Evolutionary conservation across 1,140 invertebrate species (phyloP).

Genomic region (Aphelenchoides besseyi): DNA sequence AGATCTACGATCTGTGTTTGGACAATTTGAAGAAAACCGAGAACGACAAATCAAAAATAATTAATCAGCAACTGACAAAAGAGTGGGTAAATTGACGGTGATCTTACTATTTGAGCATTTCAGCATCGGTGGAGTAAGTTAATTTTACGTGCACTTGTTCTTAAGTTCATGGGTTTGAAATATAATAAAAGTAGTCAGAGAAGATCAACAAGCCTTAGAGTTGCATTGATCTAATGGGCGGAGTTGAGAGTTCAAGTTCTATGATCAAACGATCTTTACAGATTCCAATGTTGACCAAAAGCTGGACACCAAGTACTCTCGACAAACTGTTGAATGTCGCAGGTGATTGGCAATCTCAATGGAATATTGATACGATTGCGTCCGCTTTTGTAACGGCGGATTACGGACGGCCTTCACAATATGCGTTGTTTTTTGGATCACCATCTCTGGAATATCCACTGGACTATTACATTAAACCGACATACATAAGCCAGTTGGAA

Average conservation of each 20-base stretch:
- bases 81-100: not conserved
- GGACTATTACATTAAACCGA: slow-evolving; percentile 15
- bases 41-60: not conserved
- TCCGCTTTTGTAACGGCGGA: not conserved
- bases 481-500: not conserved
- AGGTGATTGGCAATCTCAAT: not conserved
- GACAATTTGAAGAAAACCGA: not conserved
- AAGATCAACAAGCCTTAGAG: too few relatives aligned
- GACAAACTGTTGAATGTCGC: not conserved
- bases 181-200: too few relatives aligned
- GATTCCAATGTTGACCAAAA: not conserved
- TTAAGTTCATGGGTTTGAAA: too few relatives aligned
- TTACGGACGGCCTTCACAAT: not conserved
- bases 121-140: not conserved
- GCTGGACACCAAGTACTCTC: not conserved
- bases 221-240: too few relatives aligned
- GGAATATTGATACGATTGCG: not conserved
- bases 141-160: too few relatives aligned
- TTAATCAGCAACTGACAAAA: not conserved
- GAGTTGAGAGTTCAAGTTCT: too few relatives aligned
- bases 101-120: not conserved
- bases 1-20: slow-evolving; percentile 18
- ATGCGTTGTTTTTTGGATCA: not conserved
- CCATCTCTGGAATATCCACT: not conserved
- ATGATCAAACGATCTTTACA: too few relatives aligned